Percentiles rank a stretch among this genome's conserved stretches.
Evolutionary conservation across 2,888 invertebrate species (phyloP).

Genomic region (Polydrusus tereticollis): DNA sequence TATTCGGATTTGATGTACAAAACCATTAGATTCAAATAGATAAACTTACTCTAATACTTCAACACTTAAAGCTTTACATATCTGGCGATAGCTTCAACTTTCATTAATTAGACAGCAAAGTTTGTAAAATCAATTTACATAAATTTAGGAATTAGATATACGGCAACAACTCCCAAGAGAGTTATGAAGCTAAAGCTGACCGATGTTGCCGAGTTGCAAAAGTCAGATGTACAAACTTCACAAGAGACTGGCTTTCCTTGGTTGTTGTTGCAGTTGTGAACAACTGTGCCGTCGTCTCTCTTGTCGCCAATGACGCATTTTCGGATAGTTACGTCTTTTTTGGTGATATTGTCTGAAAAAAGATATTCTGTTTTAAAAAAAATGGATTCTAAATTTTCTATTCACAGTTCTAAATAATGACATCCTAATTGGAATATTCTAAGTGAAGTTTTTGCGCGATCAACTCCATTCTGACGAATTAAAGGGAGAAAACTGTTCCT

Average conservation of each 20-base stretch:
- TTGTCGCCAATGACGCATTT: conserved; percentile 43
- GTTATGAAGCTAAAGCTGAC: conserved; percentile 38
- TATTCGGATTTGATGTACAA: no score
- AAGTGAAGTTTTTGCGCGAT: no score
- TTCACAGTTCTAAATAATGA: no score
- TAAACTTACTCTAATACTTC: no score
- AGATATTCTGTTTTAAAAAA: no score
- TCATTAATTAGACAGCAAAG: conserved; percentile 2
- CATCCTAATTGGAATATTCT: no score
- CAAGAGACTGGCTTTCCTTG: conserved; percentile 35
- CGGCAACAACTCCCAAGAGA: conserved; percentile 37
- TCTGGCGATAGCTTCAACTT: background rate
- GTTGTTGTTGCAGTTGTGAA: conserved; percentile 24
- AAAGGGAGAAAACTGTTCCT: no score
- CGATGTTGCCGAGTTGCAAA: conserved; percentile 46
- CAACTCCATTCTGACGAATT: no score
- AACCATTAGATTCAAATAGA: background rate
- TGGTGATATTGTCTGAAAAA: conserved; percentile 35
- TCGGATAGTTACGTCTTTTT: conserved; percentile 39
- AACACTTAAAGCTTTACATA: background rate
- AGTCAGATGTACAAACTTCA: conserved; percentile 38
- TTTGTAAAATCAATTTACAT: conserved; percentile 16
- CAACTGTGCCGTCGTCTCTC: conserved; percentile 20
- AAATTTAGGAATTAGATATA: conserved; percentile 37
- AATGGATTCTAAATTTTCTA: background rate